phyloP scores from a whole-genome alignment of 2,888 invertebrate genomes.

The Ormyrus nitidulus region DNA sequence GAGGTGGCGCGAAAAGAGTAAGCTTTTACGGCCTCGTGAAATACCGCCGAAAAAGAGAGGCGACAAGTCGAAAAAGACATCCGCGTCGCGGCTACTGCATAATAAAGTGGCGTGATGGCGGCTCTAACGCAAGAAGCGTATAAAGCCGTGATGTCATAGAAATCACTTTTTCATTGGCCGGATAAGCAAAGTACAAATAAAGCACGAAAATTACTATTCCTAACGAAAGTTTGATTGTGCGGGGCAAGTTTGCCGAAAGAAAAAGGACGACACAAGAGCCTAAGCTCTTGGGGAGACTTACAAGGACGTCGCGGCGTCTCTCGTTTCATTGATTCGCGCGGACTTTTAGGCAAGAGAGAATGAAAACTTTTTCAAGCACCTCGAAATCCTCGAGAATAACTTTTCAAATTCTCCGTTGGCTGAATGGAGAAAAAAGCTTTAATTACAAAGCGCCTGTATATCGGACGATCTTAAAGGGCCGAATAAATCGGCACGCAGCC shows the following conservation, averaged over 20 bases:
- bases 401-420: neutral
- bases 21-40: neutral
- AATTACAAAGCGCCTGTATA: neutral
- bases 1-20: neutral
- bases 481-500: neutral
- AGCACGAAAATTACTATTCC: slow-evolving; percentile 21
- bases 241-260: neutral
- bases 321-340: slow-evolving; percentile 3
- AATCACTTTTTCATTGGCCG: neutral
- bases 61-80: neutral
- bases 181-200: neutral
- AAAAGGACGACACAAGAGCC: neutral
- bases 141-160: neutral
- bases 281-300: neutral
- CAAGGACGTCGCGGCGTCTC: neutral
- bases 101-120: neutral
- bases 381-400: neutral
- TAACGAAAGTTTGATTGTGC: neutral
- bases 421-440: neutral
- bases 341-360: neutral
- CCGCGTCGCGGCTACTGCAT: neutral
- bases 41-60: neutral
- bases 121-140: neutral
- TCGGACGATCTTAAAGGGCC: neutral
- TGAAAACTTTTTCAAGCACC: slow-evolving; percentile 6